These are phyloP conservation scores for Nephrotoma appendiculata DNA, from an alignment of 2,888 invertebrate genomes.

Conservation along the genomic window DNA sequence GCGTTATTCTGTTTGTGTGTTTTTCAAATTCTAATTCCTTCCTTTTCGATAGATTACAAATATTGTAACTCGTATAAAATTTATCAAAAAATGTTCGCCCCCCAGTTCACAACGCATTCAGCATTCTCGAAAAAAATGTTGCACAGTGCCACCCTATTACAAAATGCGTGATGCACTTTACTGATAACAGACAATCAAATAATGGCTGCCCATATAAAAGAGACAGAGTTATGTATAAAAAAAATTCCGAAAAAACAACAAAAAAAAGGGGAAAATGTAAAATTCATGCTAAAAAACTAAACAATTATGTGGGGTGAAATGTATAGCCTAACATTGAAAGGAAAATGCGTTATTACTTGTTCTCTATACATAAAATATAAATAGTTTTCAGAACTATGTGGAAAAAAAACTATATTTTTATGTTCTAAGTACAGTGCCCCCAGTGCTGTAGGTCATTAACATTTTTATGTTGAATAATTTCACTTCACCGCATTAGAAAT, in stretches of 20 bases:
- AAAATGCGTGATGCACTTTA: neutral
- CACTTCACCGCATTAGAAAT: neutral
- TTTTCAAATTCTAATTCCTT: too few relatives aligned
- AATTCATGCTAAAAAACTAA: neutral
- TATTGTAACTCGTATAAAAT: too few relatives aligned
- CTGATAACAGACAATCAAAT: neutral
- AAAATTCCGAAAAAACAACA: neutral
- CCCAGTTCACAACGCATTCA: too few relatives aligned
- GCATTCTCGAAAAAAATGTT: too few relatives aligned
- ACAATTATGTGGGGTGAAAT: neutral
- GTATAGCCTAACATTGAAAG: neutral
- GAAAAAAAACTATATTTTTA: neutral
- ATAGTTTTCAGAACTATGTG: neutral
- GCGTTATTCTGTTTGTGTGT: too few relatives aligned
- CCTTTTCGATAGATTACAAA: too few relatives aligned
- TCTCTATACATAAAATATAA: neutral
- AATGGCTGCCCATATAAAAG: neutral
- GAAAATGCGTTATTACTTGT: neutral
- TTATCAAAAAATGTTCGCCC: too few relatives aligned
- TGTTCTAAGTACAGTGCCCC: neutral
- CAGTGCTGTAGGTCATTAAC: constrained; percentile 5
- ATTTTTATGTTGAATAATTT: neutral
- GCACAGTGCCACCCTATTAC: neutral
- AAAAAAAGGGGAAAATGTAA: neutral
- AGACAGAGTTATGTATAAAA: neutral